Base-by-base conservation (phyloP, 1,140 invertebrate species). In the Drosophila murphyi region DNA sequence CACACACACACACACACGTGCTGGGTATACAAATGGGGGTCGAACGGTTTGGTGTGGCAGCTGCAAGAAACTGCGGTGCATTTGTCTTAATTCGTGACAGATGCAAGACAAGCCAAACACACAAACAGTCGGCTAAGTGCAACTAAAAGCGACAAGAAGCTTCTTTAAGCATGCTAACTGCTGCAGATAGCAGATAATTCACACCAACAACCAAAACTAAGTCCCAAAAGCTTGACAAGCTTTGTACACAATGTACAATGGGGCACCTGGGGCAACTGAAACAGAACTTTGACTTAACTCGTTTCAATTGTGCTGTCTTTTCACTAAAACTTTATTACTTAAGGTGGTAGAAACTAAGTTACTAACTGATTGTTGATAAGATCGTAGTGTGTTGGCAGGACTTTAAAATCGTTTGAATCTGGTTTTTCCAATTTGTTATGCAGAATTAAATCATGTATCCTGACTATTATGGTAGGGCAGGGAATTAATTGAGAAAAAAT, bases 11-110 rank as follows among this genome's bases (percentile, higher is more conserved):
- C 52, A 59, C 50, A 54, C 60, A 57, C 56, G 52, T 63, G 54
- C 59, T 54, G 7, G 51, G 32, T 48, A 20, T 20, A 20, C 20
- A 2, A 10, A 2, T 54, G 2, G 32, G 7, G 61, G 32, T 32
- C 43, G 5, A n/a, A 10, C 3, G 8, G 41, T 31, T 65, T 34
- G 32, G 29, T 20, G 20, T 20, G 35, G 51, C 69, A 50, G 12
- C 55, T 35, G 39, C 50, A 43, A 51, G 45, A 65, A 47, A 54
- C 12, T 82, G 70, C 67, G 59, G 50, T 88, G 83, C 80, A 83
- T 77, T 87, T 87, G 76, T 87, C 80, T 88, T 83, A 87, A 83
- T 88, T 88, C 82, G 74, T 74, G 85, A 80, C 83, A 87, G 77
- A 71, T 80, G 83, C 76, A 87, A 78, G 82, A 72, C 82, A 86